A percentile compares a stretch with the other conserved stretches of the same genome.
Conservation (phyloP, 1,140 invertebrate genomes). For the Drosophila nebulosa region DNA sequence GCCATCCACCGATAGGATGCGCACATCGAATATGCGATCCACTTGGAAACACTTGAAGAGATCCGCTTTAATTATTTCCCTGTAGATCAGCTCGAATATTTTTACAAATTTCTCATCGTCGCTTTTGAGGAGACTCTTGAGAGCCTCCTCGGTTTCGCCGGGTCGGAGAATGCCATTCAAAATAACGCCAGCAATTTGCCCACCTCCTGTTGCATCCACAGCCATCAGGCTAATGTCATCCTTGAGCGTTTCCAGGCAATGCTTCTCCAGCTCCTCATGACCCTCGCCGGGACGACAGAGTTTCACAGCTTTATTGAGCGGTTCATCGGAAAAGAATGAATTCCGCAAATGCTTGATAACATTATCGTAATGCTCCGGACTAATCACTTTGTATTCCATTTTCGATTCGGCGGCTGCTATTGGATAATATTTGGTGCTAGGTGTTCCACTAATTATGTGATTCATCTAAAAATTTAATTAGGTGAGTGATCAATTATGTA, state of each 20-base stretch:
- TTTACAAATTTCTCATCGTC: constrained; percentile 85
- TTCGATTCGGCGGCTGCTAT: neutral
- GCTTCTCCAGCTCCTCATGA: constrained; percentile 87
- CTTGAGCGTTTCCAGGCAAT: constrained; percentile 86
- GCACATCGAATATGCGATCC: constrained; percentile 88
- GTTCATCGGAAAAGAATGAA: constrained; percentile 90
- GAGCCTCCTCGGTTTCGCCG: constrained; percentile 83
- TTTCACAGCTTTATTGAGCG: constrained; percentile 88
- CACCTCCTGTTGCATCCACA: constrained; percentile 50
- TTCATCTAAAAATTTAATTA: no score
- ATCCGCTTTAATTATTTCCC: constrained; percentile 84
- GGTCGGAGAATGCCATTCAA: constrained; percentile 84
- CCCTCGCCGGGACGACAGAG: constrained; percentile 86
- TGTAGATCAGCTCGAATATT: constrained; percentile 86
- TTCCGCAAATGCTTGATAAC: constrained; percentile 87
- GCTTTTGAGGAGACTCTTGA: constrained; percentile 83
- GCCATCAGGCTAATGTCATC: constrained; percentile 89
- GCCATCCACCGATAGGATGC: constrained; percentile 89
- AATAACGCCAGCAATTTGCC: constrained; percentile 85
- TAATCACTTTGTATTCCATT: constrained; percentile 83
- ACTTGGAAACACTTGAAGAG: constrained; percentile 85
- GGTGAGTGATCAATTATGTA: no score
- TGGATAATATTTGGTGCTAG: neutral
- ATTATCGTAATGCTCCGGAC: constrained; percentile 82
- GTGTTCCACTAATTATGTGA: no score